These are phyloP conservation scores for Ammodytes marinus DNA, from an alignment of 2,113 vertebrate species.

Conservation along the genomic window DNA sequence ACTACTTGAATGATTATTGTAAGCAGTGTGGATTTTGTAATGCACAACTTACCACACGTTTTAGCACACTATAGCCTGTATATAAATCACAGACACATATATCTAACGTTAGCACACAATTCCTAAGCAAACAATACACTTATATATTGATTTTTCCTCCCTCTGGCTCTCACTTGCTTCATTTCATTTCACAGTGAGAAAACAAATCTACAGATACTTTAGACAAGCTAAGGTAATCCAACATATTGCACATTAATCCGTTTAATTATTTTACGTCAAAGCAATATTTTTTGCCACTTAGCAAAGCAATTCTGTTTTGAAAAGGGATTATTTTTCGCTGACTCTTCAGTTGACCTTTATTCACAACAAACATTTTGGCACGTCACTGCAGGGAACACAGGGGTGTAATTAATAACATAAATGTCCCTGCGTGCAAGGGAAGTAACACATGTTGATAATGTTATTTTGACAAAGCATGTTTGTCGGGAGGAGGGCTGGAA, in stretches of 20 bases:
- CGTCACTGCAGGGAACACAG: too few relatives aligned
- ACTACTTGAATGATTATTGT: background rate
- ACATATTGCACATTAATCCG: background rate
- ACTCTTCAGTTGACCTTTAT: too few relatives aligned
- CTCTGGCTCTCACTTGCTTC: background rate
- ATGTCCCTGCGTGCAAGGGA: background rate
- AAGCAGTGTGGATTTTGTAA: background rate
- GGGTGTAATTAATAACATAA: background rate
- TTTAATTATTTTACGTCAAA: background rate
- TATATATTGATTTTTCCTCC: background rate
- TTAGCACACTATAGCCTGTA: background rate
- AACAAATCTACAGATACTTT: background rate
- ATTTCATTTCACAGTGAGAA: constrained; percentile 1
- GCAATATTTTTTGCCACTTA: too few relatives aligned
- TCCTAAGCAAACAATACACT: background rate
- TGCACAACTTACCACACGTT: background rate
- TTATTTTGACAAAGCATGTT: background rate
- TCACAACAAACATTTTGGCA: too few relatives aligned
- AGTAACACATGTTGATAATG: background rate
- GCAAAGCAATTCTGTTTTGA: background rate
- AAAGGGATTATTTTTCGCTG: background rate
- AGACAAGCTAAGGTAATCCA: background rate
- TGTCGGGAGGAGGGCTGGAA: background rate
- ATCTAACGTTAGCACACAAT: background rate
- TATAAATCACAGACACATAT: background rate